These are phyloP conservation scores for Orientallactaga bullata DNA, from an alignment of 2,113 vertebrate species.

Conservation along the genomic window DNA sequence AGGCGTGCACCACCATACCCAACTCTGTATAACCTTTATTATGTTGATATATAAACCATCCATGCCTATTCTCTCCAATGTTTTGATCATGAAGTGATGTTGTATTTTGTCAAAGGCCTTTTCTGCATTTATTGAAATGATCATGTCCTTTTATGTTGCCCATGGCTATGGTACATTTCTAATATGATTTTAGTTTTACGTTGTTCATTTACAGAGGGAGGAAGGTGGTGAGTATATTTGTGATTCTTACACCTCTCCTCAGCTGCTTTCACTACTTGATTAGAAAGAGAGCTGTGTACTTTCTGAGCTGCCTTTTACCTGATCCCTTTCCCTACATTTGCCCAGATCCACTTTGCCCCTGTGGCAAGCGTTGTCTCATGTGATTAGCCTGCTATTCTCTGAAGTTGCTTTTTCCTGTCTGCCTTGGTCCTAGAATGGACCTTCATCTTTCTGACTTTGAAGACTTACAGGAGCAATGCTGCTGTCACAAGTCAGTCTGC, in stretches of 20 bases:
- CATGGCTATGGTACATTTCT: no score
- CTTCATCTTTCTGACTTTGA: not conserved
- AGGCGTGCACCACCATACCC: no score
- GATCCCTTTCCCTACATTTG: not conserved
- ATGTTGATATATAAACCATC: no score
- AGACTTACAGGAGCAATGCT: not conserved
- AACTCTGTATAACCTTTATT: no score
- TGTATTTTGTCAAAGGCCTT: no score
- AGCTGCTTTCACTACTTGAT: not conserved
- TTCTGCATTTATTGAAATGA: no score
- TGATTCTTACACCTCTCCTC: not conserved
- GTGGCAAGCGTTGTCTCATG: not conserved
- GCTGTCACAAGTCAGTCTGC: not conserved
- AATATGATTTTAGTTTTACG: not conserved
- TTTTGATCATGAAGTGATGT: no score
- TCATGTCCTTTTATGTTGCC: no score
- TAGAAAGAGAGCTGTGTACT: not conserved
- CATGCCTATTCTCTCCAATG: no score
- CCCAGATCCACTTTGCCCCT: not conserved
- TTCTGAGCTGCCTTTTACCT: not conserved
- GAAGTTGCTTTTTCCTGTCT: not conserved
- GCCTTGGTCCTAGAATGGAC: not conserved
- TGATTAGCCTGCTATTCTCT: not conserved
- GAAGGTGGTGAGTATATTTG: not conserved
- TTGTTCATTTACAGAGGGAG: not conserved